Percentiles rank a stretch among this genome's conserved stretches.
phyloP scores from a whole-genome alignment of 2,888 invertebrate species.

The Arge pagana region DNA sequence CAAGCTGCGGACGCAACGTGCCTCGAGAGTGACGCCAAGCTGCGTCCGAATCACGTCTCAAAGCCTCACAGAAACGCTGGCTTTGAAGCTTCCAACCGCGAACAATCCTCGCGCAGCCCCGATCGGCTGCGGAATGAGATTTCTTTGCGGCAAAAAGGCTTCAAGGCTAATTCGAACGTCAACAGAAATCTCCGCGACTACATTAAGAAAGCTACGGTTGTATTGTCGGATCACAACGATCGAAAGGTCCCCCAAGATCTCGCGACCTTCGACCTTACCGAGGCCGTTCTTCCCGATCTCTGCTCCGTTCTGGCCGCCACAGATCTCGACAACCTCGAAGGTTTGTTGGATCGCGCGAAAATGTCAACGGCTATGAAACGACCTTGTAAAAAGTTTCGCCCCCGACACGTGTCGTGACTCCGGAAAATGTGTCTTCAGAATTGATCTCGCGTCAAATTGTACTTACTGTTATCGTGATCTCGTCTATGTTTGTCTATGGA shows the following conservation, averaged over 20 bases:
- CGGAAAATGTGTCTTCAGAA: too few species aligned
- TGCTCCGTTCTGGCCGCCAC: constrained; percentile 29
- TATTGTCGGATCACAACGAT: constrained; percentile 27
- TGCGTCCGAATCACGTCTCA: background rate
- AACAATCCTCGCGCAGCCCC: constrained; percentile 3
- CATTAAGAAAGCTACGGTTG: constrained; percentile 38
- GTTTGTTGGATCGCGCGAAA: constrained; percentile 34
- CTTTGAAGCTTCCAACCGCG: background rate
- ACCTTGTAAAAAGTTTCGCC: constrained; percentile 4
- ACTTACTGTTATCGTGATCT: too few species aligned
- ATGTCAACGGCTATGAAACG: background rate
- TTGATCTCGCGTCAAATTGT: too few species aligned
- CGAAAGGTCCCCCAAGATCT: constrained; percentile 30
- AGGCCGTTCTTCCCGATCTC: constrained; percentile 37
- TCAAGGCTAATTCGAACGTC: constrained; percentile 36
- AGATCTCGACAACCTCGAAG: constrained; percentile 37
- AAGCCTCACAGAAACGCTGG: background rate
- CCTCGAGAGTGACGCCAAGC: background rate
- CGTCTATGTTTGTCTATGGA: too few species aligned
- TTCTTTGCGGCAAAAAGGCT: constrained; percentile 24
- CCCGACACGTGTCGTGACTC: too few species aligned
- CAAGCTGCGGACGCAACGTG: background rate
- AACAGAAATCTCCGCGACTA: constrained; percentile 39
- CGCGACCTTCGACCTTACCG: constrained; percentile 38
- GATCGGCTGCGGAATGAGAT: too few species aligned